These are phyloP conservation scores for Pasiphila rectangulata DNA, from an alignment of 2,888 invertebrate species.

Conservation along the genomic window DNA sequence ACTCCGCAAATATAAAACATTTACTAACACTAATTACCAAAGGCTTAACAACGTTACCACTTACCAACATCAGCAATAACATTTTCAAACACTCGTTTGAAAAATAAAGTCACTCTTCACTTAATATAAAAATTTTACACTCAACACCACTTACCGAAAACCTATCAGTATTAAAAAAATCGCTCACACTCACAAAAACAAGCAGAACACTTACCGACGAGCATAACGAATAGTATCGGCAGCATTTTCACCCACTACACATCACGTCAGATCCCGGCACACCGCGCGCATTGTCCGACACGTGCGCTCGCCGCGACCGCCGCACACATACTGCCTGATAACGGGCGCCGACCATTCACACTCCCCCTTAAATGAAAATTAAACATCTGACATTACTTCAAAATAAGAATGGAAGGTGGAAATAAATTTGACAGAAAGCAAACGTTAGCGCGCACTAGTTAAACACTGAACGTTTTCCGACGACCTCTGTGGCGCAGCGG, in stretches of 20 bases:
- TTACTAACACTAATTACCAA: no score
- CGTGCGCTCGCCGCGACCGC: neutral
- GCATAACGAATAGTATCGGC: slow-evolving; percentile 20
- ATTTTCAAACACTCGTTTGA: neutral
- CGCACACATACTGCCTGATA: neutral
- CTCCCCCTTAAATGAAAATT: neutral
- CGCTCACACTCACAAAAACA: neutral
- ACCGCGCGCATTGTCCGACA: neutral
- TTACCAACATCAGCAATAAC: neutral
- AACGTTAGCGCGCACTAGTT: no score
- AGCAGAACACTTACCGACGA: slow-evolving; percentile 15
- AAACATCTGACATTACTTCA: neutral
- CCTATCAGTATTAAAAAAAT: no score
- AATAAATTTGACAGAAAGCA: no score
- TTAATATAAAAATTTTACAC: slow-evolving; percentile 7
- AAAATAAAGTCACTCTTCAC: neutral
- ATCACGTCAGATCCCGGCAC: slow-evolving; percentile 2
- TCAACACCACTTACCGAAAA: neutral
- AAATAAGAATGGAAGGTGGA: neutral
- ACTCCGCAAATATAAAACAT: no score
- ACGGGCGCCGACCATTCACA: neutral
- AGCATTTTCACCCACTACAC: slow-evolving; percentile 18
- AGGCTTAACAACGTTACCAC: no score
- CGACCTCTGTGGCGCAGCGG: no score
- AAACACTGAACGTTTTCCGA: no score